A percentile compares a stretch with the other conserved stretches of the same genome.
These are phyloP conservation scores for Ochropleura plecta DNA, from an alignment of 2,888 invertebrate species.

Conservation along the genomic window DNA sequence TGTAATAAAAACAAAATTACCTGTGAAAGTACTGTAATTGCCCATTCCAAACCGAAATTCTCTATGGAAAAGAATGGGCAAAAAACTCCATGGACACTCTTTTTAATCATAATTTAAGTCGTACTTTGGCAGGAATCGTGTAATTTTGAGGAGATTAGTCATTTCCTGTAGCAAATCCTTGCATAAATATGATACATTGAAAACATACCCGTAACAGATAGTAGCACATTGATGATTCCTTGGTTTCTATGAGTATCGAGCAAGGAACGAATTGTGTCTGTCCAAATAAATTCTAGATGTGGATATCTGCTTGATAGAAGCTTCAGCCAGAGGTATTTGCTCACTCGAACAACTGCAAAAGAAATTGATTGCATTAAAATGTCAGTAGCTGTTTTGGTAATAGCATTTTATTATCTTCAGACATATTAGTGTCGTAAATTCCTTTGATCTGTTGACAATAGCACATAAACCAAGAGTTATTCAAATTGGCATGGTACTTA, in stretches of 20 bases:
- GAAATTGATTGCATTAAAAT: not conserved
- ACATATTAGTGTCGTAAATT: not conserved
- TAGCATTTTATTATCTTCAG: not conserved
- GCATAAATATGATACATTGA: not conserved
- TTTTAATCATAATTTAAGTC: no score
- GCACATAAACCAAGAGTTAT: not conserved
- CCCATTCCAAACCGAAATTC: no score
- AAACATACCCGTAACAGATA: conserved; percentile 91
- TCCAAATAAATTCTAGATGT: conserved; percentile 90
- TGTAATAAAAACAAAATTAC: no score
- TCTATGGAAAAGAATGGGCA: no score
- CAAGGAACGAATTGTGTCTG: conserved; percentile 92
- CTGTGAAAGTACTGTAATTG: no score
- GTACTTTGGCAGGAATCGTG: no score
- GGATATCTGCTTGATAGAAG: conserved; percentile 91
- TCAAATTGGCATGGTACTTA: not conserved
- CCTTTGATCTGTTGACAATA: not conserved
- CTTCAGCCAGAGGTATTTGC: conserved; percentile 90
- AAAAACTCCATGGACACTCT: no score
- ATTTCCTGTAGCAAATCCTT: no score
- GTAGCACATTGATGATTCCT: conserved; percentile 93
- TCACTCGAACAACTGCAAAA: conserved; percentile 89
- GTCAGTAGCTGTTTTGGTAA: not conserved
- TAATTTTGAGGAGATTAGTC: no score
- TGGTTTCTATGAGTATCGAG: conserved; percentile 94